Conservation (phyloP, 1,140 invertebrate genomes). For the Pristionchus pacificus region DNA sequence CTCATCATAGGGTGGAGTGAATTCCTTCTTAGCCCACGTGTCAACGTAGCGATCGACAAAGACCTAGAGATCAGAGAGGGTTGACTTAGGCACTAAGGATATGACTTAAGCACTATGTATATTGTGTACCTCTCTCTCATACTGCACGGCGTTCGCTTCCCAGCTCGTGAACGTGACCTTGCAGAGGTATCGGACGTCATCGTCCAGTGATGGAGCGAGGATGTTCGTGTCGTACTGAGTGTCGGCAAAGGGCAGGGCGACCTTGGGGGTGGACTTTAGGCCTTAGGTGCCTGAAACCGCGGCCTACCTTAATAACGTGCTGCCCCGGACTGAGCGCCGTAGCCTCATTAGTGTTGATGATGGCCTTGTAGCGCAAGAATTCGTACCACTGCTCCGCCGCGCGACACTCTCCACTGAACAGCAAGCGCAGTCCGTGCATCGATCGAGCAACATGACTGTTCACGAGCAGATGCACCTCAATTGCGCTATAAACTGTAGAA, state of each 20-base stretch:
- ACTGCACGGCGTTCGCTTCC: constrained; percentile 18
- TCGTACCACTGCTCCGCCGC: constrained; percentile 32
- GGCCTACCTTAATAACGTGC: constrained; percentile 8
- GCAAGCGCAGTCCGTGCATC: constrained; percentile 14
- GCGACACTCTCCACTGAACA: constrained; percentile 24
- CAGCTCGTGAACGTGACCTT: constrained; percentile 16
- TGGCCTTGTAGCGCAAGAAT: constrained; percentile 33
- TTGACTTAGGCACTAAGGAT: no score
- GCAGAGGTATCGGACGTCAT: constrained; percentile 27
- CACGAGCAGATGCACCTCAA: not conserved
- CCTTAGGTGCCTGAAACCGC: no score
- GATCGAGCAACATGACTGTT: constrained; percentile 19
- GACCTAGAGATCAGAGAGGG: no score
- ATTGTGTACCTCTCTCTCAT: constrained; percentile 10
- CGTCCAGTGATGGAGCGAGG: constrained; percentile 24
- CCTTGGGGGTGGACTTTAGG: no score
- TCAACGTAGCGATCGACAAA: constrained; percentile 30
- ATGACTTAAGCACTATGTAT: not conserved
- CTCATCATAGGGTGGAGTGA: constrained; percentile 25
- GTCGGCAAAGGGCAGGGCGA: constrained; percentile 25
- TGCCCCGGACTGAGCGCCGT: constrained; percentile 21
- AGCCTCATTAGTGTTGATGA: constrained; percentile 11
- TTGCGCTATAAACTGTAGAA: not conserved
- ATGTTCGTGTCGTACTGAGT: constrained; percentile 31
- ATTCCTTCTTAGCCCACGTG: constrained; percentile 30